Evolutionary conservation across 2,113 vertebrate genomes (phyloP).

Genomic region (Heliornis fulica): DNA sequence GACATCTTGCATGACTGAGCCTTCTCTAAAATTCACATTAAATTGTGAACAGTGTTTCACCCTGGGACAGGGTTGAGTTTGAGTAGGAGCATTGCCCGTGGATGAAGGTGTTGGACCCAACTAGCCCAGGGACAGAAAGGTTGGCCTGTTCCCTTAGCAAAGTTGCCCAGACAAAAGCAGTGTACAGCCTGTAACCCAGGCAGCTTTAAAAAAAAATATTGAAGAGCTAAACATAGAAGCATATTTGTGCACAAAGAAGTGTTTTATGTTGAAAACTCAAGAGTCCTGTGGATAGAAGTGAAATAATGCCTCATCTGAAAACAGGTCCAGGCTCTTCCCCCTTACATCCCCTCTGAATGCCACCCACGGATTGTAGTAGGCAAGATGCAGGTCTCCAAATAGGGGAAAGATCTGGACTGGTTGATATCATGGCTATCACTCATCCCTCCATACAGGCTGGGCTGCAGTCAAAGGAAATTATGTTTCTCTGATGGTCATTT

Average conservation of each 20-base stretch:
- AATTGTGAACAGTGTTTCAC: no score
- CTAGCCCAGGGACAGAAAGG: neutral
- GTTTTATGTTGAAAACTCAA: neutral
- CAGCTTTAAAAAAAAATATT: neutral
- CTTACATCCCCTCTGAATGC: neutral
- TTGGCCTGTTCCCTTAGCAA: neutral
- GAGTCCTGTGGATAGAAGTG: neutral
- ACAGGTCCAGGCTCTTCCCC: neutral
- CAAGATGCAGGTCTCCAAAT: neutral
- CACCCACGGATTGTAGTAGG: neutral
- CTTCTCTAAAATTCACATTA: neutral
- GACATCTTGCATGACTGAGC: accelerated
- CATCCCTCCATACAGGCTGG: neutral
- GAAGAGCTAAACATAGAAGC: neutral
- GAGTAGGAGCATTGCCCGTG: accelerated
- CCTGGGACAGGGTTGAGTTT: accelerated
- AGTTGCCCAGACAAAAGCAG: neutral
- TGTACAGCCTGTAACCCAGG: accelerated
- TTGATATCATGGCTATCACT: neutral
- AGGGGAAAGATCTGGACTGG: neutral
- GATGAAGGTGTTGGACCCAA: neutral
- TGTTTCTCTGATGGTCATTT: neutral
- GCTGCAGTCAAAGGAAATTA: neutral
- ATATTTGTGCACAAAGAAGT: neutral
- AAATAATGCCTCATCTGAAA: neutral